Base-by-base conservation (phyloP, 1,140 invertebrate genomes). In the Drosophila teissieri region DNA sequence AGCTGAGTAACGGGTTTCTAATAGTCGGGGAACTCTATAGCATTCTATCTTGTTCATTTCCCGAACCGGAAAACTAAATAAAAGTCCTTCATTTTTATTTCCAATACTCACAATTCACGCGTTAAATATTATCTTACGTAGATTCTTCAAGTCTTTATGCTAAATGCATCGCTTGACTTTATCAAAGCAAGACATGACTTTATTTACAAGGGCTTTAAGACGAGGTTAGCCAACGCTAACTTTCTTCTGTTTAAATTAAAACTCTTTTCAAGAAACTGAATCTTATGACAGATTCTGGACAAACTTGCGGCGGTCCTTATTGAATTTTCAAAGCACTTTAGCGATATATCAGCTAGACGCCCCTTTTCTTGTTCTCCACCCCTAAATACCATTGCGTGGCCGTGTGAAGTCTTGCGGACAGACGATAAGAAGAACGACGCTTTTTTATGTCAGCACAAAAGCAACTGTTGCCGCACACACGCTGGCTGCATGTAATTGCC, bases 381-480 rank as follows among this genome's bases (percentile, higher is more conserved):
- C 54, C 46, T 27, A 53, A 45, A 67, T 56, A 77, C 54, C 44
- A 54, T 57, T 72, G 22, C 52, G 51, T 53, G 19, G n/a, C 46
- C n/a, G 63, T 64, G 82, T 86, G 83, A 88, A 86, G 83, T 88
- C 83, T 86, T 88, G 83, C 79, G 75, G 31, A 48, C 53, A 63
- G 62, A 60, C 70, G 83, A 86, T 86, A 86, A 89, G 79, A 15
- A 74, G 39, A 70, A 63, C 55, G 49, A 68, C 70, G 55, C 27
- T 42, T 61, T 69, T 77, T 75, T 39, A 53, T 68, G 40, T 37
- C 46, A 68, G 55, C 55, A 61, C 39, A 63, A 61, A 45, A 70
- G 68, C 64, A 70, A 72, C 64, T 44, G 46, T 68, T 72, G 64
- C 36, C 54, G 31, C 51, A 55, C 60, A 44, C 60, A 69, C 61